phyloP scores from a whole-genome alignment of 2,888 invertebrate species.

The Aleiodes alternator region DNA sequence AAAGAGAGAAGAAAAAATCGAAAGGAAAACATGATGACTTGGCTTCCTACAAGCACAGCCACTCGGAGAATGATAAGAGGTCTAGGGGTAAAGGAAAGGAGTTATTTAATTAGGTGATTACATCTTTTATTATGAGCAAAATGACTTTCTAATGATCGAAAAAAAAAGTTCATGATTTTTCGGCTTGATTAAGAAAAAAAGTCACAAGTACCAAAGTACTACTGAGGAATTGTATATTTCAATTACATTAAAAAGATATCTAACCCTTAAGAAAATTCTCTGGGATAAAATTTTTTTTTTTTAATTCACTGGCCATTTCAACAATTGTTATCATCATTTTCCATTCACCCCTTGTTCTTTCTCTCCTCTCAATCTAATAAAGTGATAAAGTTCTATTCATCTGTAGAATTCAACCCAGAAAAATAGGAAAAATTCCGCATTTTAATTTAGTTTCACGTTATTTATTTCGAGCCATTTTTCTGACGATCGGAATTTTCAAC shows the following conservation, averaged over 20 bases:
- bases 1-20: slow-evolving; percentile 61
- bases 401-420: neutral
- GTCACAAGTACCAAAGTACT: slow-evolving; percentile 3
- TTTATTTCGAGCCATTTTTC: slow-evolving; percentile 59
- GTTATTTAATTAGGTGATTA: neutral
- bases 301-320: slow-evolving; percentile 23
- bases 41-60: slow-evolving; percentile 27
- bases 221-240: neutral
- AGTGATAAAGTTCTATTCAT: neutral
- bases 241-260: neutral
- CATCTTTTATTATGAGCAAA: too few relatives aligned
- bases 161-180: neutral
- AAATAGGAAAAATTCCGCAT: neutral
- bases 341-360: neutral
- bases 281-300: neutral
- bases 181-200: neutral
- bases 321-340: neutral
- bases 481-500: slow-evolving; percentile 76
- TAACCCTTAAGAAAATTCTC: neutral
- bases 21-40: slow-evolving; percentile 25
- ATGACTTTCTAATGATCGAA: neutral
- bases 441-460: neutral
- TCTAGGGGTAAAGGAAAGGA: slow-evolving; percentile 4
- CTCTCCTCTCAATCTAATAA: slow-evolving; percentile 3
- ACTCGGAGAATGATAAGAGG: neutral